Evolutionary conservation across 2,888 invertebrate species (phyloP).

Genomic region (Ophioninae sp.): DNA sequence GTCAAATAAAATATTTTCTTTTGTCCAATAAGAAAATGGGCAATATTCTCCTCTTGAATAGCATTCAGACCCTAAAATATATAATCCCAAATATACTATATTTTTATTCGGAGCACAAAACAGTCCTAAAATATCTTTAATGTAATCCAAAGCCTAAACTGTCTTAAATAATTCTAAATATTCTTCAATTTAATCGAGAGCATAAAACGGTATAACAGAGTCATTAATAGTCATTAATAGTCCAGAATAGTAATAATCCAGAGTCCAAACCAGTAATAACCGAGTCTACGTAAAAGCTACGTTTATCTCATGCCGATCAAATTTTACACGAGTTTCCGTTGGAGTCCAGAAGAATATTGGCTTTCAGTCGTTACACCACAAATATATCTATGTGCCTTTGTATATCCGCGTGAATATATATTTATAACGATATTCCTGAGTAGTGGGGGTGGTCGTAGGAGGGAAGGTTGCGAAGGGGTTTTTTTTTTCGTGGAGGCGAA

Average conservation of each 20-base stretch:
- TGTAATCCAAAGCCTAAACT: too few relatives aligned
- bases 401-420: constrained; percentile 56
- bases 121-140: too few relatives aligned
- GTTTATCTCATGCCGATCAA: constrained; percentile 12
- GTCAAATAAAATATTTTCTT: not conserved
- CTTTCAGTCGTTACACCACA: constrained; percentile 35
- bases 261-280: too few relatives aligned
- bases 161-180: too few relatives aligned
- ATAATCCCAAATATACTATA: too few relatives aligned
- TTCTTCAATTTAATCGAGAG: too few relatives aligned
- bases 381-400: constrained; percentile 36
- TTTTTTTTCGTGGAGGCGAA: constrained; percentile 49
- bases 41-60: not conserved
- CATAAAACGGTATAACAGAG: not conserved
- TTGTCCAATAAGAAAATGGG: not conserved
- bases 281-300: not conserved
- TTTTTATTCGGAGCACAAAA: too few relatives aligned
- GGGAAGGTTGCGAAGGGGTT: constrained; percentile 49
- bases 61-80: not conserved
- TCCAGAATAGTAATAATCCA: too few relatives aligned
- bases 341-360: constrained; percentile 40
- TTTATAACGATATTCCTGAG: constrained; percentile 59
- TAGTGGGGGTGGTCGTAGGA: constrained; percentile 38
- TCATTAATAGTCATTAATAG: too few relatives aligned
- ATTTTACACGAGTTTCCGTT: not conserved